phyloP scores from a whole-genome alignment of 1,140 invertebrate species.

The Apis florea region DNA sequence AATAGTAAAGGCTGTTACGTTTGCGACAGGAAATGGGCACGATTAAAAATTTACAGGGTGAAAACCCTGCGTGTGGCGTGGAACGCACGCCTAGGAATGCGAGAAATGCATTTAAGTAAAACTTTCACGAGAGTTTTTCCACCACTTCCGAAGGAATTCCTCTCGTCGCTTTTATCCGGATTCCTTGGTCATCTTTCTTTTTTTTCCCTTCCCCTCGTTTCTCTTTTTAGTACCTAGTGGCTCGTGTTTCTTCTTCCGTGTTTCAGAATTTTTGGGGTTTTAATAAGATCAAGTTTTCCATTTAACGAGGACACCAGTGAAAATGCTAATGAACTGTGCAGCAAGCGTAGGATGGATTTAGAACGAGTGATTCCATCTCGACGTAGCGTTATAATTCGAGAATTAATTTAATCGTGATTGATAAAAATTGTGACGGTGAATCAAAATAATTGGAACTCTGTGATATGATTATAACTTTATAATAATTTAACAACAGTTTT shows the following conservation, averaged over 20 bases:
- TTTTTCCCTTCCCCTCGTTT: too few species aligned
- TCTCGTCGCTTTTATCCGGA: slow-evolving; percentile 21
- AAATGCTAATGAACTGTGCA: neutral
- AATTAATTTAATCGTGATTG: too few species aligned
- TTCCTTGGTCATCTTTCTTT: neutral
- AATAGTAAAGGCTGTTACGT: neutral
- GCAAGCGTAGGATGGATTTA: too few species aligned
- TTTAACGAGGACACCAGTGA: neutral
- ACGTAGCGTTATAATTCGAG: too few species aligned
- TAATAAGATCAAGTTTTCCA: neutral
- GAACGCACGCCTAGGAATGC: slow-evolving; percentile 26
- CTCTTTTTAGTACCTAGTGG: neutral
- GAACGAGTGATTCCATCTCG: too few species aligned
- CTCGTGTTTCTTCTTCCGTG: slow-evolving; percentile 11
- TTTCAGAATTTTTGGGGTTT: slow-evolving; percentile 10
- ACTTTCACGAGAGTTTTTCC: slow-evolving; percentile 40
- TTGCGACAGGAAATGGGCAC: slow-evolving; percentile 24
- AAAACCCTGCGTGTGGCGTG: neutral
- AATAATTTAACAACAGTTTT: too few species aligned
- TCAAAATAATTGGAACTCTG: too few species aligned
- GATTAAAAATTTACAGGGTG: slow-evolving; percentile 35
- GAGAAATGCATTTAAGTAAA: slow-evolving; percentile 46
- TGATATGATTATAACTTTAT: too few species aligned
- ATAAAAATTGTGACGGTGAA: too few species aligned
- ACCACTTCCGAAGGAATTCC: slow-evolving; percentile 28